phyloP scores from a whole-genome alignment of 2,888 invertebrate species.

The Nomada goodeniana region DNA sequence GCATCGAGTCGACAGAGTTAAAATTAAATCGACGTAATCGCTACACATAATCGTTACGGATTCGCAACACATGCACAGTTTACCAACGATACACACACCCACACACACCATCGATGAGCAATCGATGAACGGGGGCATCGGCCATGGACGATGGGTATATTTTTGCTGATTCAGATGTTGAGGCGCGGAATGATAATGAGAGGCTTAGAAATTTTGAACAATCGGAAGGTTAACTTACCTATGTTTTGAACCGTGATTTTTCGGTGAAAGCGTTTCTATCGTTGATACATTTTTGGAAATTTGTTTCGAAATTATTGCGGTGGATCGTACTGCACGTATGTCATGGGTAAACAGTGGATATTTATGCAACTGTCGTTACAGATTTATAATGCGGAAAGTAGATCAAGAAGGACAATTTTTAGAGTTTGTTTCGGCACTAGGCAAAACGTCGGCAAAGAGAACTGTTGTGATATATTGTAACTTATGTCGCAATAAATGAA shows the following conservation, averaged over 20 bases:
- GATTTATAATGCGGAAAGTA: too few relatives aligned
- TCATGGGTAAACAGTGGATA: too few relatives aligned
- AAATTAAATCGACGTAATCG: conserved; percentile 69
- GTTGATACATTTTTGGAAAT: too few relatives aligned
- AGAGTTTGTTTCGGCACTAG: too few relatives aligned
- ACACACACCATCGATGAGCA: not conserved
- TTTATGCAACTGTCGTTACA: too few relatives aligned
- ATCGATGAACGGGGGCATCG: conserved; percentile 47
- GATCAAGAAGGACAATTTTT: too few relatives aligned
- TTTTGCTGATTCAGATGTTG: conserved; percentile 46
- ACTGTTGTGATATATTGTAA: too few relatives aligned
- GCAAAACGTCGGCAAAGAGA: too few relatives aligned
- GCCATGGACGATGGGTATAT: conserved; percentile 55
- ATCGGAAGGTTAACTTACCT: not conserved
- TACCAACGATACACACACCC: not conserved
- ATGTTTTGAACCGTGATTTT: not conserved
- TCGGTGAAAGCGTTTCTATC: not conserved
- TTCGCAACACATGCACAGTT: not conserved
- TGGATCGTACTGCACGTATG: too few relatives aligned
- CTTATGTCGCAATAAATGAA: too few relatives aligned
- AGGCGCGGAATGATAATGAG: conserved; percentile 39
- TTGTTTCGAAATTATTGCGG: too few relatives aligned
- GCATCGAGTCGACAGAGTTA: conserved; percentile 44
- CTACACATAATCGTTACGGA: conserved; percentile 51
- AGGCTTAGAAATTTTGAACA: conserved; percentile 19